Evolutionary conservation across 92 coral and sea anemone genomes (phyloP).

Genomic region (Parazoanthus swiftii): DNA sequence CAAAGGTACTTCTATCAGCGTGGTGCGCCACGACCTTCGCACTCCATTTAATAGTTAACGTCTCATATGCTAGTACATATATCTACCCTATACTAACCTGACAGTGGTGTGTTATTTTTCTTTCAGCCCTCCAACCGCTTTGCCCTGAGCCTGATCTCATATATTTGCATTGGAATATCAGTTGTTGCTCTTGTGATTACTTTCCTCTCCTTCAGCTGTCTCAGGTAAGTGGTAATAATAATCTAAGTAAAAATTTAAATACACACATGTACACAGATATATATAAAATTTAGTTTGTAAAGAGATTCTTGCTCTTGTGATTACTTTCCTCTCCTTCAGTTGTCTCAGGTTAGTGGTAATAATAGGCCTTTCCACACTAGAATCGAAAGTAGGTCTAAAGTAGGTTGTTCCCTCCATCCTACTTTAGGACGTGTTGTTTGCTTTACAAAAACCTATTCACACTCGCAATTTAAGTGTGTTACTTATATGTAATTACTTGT

Average conservation of each 20-base stretch:
- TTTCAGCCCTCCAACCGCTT: conserved; percentile 64
- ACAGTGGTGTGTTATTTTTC: neutral
- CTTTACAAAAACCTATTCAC: no score
- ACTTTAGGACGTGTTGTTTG: no score
- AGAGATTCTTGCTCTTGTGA: conserved; percentile 68
- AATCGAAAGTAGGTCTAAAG: no score
- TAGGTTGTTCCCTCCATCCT: no score
- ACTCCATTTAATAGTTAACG: neutral
- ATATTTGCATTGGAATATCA: conserved; percentile 77
- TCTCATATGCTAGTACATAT: neutral
- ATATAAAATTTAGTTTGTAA: no score
- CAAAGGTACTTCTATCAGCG: no score
- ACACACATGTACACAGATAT: no score
- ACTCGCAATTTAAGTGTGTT: no score
- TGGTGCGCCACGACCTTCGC: no score
- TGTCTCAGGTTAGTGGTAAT: conserved; percentile 63
- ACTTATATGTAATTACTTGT: no score
- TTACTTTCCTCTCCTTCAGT: conserved; percentile 78
- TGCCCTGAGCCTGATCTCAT: conserved; percentile 71
- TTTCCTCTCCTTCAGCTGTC: conserved; percentile 75
- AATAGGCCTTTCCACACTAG: no score
- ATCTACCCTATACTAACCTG: neutral
- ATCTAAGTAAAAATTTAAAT: no score
- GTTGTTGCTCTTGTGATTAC: conserved; percentile 70
- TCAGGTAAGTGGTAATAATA: conserved; percentile 55